Base-by-base conservation (phyloP, 1,140 invertebrate species). In the Trichomalopsis sarcophagae region DNA sequence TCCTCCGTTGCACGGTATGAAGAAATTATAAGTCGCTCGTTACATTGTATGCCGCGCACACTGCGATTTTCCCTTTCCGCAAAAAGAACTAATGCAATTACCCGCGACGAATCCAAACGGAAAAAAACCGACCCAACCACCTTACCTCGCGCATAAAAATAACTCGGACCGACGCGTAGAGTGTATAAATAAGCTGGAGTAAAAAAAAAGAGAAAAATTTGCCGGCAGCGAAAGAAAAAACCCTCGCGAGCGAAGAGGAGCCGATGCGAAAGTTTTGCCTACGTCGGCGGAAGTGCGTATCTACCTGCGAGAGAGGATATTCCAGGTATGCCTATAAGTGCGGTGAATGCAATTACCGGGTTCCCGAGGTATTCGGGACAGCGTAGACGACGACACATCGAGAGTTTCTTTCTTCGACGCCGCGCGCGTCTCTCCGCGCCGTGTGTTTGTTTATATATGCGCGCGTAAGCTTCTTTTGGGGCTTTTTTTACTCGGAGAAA, bases 71-170 rank as follows among this genome's bases (percentile, higher is more conserved):
- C 73, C 73, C 36, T 33, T 21, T 75, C 27, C 10, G 6, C 30
- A 75, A 75, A 75, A 75, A 44, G 17, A 40, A 1, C 73, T 40
- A 75, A 75, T 75, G 73, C 73, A 75, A 75, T 33, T 75, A 40
- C 73, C 21, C 73, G 68, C 68, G 27, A 7, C 68, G 23, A n/a
- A 27, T 27, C 11, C 5, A 71, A 71, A 71, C 68, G 23, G 14
- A 23, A 68, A 71, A 71, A 71, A 71, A 33, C 4, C 14, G 27
- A 71, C 23, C 27, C 14, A 55, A 55, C 17, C 50, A 55, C 21
- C 55, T 21, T 62, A 17, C 2, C n/a, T 4, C 21, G 0, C 30
- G 68, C 6, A 33, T 71, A 30, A 71, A 71, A 71, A 71, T 71
- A 71, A 33, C 68, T 71, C 68, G 68, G 68, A 13, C 21, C 9